Evolutionary conservation across 2,888 invertebrate genomes (phyloP).

Genomic region (Noctua janthe): DNA sequence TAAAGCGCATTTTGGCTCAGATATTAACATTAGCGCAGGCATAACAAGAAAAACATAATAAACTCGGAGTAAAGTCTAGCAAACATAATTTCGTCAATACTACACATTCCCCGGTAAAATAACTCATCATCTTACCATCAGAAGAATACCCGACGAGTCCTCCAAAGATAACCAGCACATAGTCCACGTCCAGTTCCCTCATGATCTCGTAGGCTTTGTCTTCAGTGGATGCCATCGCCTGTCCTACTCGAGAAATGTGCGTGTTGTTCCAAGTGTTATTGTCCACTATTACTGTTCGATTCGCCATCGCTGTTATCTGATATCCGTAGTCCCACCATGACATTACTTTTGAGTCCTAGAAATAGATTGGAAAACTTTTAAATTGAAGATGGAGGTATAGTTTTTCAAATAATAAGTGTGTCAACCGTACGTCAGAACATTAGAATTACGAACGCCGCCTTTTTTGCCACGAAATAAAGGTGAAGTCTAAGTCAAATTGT

Average conservation of each 20-base stretch:
- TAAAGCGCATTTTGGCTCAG: not conserved
- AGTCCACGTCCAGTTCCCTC: constrained; percentile 99
- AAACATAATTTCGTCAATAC: not conserved
- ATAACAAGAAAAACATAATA: not conserved
- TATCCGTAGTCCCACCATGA: constrained; percentile 99
- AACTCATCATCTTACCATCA: constrained; percentile 92
- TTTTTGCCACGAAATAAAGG: not conserved
- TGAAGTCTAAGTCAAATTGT: no score
- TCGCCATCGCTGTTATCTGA: constrained; percentile 99
- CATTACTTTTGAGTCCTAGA: constrained; percentile 98
- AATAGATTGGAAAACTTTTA: not conserved
- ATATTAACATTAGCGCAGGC: not conserved
- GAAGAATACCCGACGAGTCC: constrained; percentile 99
- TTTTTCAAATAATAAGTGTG: no score
- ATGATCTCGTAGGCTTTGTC: constrained; percentile 99
- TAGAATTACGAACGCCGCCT: not conserved
- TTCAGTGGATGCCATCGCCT: constrained; percentile 99
- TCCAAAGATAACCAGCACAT: constrained; percentile 99
- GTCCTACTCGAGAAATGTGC: constrained; percentile 99
- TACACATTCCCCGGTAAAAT: not conserved
- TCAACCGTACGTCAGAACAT: not conserved
- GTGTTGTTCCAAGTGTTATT: constrained; percentile 99
- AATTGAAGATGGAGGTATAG: no score
- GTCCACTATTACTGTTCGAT: constrained; percentile 98
- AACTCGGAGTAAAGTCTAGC: not conserved